These are phyloP conservation scores for Pseudomyrmex dendroicus DNA, from an alignment of 1,140 invertebrate species.

Conservation along the genomic window DNA sequence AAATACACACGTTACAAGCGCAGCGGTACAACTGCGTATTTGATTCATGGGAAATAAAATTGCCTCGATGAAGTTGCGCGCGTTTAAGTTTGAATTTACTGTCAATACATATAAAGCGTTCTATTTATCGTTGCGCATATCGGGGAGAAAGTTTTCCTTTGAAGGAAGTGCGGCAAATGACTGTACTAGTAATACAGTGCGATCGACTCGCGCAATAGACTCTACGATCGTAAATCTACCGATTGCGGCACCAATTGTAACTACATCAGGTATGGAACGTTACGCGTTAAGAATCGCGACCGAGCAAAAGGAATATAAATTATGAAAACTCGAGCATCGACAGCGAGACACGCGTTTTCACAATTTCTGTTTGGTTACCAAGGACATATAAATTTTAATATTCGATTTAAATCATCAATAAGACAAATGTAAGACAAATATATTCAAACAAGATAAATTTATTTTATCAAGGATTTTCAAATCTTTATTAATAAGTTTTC, in stretches of 20 bases:
- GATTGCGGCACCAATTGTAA: slow-evolving; percentile 45
- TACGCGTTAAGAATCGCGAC: slow-evolving; percentile 44
- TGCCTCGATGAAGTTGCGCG: slow-evolving; percentile 34
- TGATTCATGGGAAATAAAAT: slow-evolving; percentile 21
- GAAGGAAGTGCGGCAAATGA: slow-evolving; percentile 39
- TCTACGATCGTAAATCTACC: slow-evolving; percentile 61
- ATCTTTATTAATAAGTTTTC: background rate
- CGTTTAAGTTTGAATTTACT: slow-evolving; percentile 38
- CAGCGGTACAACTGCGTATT: background rate
- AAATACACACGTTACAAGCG: background rate
- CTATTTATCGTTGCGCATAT: slow-evolving; percentile 21
- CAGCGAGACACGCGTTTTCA: slow-evolving; percentile 3
- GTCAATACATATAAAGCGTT: slow-evolving; percentile 38
- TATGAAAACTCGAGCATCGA: background rate
- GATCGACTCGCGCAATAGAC: slow-evolving; percentile 23
- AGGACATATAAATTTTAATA: slow-evolving; percentile 11
- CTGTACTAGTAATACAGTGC: slow-evolving; percentile 37
- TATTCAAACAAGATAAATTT: background rate
- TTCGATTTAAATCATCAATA: slow-evolving; percentile 3
- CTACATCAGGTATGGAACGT: slow-evolving; percentile 47
- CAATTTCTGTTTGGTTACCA: background rate
- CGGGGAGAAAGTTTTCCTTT: slow-evolving; percentile 27
- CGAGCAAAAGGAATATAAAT: slow-evolving; percentile 16
- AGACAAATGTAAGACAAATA: background rate
- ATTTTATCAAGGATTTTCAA: background rate